Conservation (phyloP, 2,888 invertebrate species). For the Orgyia antiqua region DNA sequence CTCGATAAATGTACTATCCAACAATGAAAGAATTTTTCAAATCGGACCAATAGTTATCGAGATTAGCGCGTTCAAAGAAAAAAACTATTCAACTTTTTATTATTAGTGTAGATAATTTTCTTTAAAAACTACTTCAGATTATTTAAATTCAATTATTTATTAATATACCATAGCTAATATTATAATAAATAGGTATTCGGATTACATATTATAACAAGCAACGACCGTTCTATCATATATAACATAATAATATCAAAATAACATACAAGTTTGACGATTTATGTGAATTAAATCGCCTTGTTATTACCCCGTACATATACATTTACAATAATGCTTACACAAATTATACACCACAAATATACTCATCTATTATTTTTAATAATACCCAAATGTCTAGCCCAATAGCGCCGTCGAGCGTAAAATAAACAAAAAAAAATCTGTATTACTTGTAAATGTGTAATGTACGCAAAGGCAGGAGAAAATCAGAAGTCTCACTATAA, state of each 20-base stretch:
- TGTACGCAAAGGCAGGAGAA: conserved; percentile 1
- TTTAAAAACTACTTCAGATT: too few relatives aligned
- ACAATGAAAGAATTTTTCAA: too few relatives aligned
- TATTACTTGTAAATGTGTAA: conserved; percentile 31
- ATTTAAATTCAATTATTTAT: too few relatives aligned
- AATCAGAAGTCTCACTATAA: conserved; percentile 8
- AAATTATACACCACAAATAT: conserved; percentile 27
- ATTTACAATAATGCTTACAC: conserved; percentile 29
- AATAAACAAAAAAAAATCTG: conserved; percentile 37
- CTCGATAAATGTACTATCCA: too few relatives aligned
- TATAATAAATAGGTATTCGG: too few relatives aligned
- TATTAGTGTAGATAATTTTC: too few relatives aligned
- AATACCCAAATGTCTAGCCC: conserved; percentile 23
- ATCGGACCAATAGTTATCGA: too few relatives aligned
- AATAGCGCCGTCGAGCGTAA: conserved; percentile 36
- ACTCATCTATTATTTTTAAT: conserved; percentile 28
- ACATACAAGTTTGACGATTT: conserved; percentile 6
- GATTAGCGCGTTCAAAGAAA: too few relatives aligned
- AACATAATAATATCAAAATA: not conserved
- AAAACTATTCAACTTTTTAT: too few relatives aligned
- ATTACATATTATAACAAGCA: too few relatives aligned
- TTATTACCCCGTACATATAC: conserved; percentile 18
- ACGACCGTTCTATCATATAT: not conserved
- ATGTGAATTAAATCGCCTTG: conserved; percentile 21
- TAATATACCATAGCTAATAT: too few relatives aligned